Evolutionary conservation across 2,797 vertebrate species (phyloP).

Genomic region (Manis pentadactyla): DNA sequence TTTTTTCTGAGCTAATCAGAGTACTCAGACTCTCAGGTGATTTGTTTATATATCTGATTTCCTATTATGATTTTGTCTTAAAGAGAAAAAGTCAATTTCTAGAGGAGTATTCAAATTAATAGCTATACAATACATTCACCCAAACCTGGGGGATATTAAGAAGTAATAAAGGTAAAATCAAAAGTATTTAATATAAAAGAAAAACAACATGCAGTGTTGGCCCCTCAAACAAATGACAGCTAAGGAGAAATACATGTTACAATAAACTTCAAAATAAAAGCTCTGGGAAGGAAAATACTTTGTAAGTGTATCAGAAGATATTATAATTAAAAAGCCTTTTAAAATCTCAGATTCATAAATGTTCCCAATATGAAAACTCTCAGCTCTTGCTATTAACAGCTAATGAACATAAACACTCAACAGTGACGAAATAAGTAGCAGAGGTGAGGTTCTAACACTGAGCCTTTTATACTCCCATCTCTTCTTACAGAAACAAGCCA

Average conservation of each 20-base stretch:
- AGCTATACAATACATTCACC: conserved; percentile 35
- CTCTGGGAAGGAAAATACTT: conserved; percentile 39
- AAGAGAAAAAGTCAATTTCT: conserved; percentile 50
- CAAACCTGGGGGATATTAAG: conserved; percentile 51
- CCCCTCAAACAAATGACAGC: background rate
- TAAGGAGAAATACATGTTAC: conserved; percentile 34
- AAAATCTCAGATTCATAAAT: conserved; percentile 55
- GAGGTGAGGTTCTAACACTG: conserved; percentile 17
- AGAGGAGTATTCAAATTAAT: conserved; percentile 65
- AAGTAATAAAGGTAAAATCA: conserved; percentile 67
- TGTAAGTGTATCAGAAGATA: conserved; percentile 16
- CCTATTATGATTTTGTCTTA: conserved; percentile 56
- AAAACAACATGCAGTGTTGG: conserved; percentile 34
- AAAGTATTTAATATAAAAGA: conserved; percentile 39
- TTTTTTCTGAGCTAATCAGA: conserved; percentile 75
- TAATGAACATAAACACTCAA: conserved; percentile 56
- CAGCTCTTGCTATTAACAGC: conserved; percentile 50
- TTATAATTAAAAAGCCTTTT: conserved; percentile 50
- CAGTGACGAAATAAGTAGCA: conserved; percentile 36
- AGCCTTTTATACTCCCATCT: background rate
- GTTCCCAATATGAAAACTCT: conserved; percentile 8
- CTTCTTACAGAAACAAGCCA: conserved; percentile 14
- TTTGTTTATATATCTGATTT: conserved; percentile 58
- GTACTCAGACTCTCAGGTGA: conserved; percentile 62
- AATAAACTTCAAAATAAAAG: conserved; percentile 47